Base-by-base conservation (phyloP, 2,888 invertebrate genomes). In the Acholoe squamosa region DNA sequence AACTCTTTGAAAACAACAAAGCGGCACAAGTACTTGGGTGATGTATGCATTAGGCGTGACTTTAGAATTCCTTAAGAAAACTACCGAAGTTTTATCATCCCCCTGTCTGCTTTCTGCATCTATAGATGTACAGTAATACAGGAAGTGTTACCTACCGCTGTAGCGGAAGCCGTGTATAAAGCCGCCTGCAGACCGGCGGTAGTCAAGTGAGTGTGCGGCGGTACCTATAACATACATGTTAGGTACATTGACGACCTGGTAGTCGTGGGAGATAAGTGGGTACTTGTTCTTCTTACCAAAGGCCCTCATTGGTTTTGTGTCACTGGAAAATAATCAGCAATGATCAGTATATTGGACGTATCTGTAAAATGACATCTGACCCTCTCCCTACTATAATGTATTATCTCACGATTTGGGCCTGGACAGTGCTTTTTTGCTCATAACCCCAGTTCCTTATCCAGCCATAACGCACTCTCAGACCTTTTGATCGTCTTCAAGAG, bases 101-200 rank as follows among this genome's bases (percentile, higher is more conserved):
- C n/a, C n/a, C n/a, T n/a, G n/a, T n/a, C n/a, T n/a, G n/a, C n/a
- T n/a, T 43, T 43, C 43, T 43, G 43, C 43, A 43, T 43, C 5
- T 10, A 43, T 43, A n/a, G n/a, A n/a, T n/a, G n/a, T n/a, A 10
- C 43, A 43, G 61, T n/a, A 61, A 61, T 7, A 61, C n/a, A 5
- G 61, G 61, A 28, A 80, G 80, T n/a, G n/a, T 33, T 19, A 16
- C 54, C 92, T 93, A 76, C 92, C 94, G 94, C 94, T 93, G 92
- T 95, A 95, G 67, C 95, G 92, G 92, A 95, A 95, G 54, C 95
- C 95, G 91, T 95, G 95, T 33, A 95, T 94, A 91, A 95, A 95
- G 28, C 95, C 95, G 14, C 95, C 95, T 19, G 95, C 93, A 16
- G 95, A 94, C 84, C 93, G 93, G 31, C 95, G 90, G 91, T 92